Conservation (phyloP, 1,140 invertebrate genomes). For the Atta cephalotes region DNA sequence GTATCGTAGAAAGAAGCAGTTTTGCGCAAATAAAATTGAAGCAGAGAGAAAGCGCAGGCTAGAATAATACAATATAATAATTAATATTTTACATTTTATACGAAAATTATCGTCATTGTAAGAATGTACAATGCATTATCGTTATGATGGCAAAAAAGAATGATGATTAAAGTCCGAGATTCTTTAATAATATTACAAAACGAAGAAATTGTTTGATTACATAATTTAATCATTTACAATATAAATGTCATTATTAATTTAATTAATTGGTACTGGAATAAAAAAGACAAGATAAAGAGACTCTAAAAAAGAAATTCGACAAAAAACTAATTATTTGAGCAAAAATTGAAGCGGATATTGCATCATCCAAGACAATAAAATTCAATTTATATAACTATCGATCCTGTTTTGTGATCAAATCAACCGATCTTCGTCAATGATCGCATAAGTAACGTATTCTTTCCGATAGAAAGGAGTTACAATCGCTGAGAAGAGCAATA, state of each 20-base stretch:
- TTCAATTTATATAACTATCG: slow-evolving; percentile 8
- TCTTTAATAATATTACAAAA: neutral
- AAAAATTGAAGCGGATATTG: neutral
- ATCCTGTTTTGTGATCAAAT: neutral
- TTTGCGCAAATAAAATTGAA: neutral
- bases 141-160: neutral
- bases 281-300: neutral
- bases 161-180: neutral
- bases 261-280: neutral
- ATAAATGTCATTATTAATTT: slow-evolving; percentile 28
- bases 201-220: neutral
- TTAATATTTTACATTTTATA: neutral
- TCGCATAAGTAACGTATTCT: neutral
- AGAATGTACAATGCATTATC: neutral
- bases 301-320: neutral
- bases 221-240: slow-evolving; percentile 13
- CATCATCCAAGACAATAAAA: neutral
- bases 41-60: neutral
- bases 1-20: neutral
- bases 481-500: slow-evolving; percentile 1
- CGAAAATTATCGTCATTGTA: neutral
- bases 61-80: neutral
- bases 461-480: neutral
- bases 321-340: slow-evolving; percentile 16
- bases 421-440: neutral